A percentile compares a stretch with the other conserved stretches of the same genome.
These are phyloP conservation scores for Apteryx owenii DNA, from an alignment of 2,113 vertebrate genomes.

Conservation along the genomic window DNA sequence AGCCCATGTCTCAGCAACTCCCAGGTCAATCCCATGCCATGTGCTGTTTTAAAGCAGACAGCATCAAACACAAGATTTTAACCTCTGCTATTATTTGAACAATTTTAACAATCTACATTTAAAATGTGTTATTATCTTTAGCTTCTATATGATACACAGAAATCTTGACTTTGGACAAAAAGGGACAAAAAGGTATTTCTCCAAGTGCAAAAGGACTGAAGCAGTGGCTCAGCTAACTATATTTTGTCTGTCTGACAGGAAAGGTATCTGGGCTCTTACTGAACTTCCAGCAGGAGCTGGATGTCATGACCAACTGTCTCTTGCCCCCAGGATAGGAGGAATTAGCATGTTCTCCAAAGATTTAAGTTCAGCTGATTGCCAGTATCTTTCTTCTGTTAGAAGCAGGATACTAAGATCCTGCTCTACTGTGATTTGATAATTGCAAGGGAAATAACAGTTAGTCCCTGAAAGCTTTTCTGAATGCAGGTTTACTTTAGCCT, in stretches of 20 bases:
- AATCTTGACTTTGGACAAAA: background rate
- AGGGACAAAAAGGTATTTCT: background rate
- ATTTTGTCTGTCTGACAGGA: background rate
- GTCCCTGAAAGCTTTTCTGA: background rate
- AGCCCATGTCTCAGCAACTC: background rate
- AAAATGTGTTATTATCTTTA: background rate
- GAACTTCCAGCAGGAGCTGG: background rate
- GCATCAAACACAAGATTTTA: background rate
- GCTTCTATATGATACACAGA: background rate
- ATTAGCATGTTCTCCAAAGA: background rate
- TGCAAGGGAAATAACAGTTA: background rate
- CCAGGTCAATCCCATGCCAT: background rate
- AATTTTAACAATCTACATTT: background rate
- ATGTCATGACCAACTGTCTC: background rate
- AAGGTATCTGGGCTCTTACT: background rate
- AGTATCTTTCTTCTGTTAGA: background rate
- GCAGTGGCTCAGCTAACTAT: background rate
- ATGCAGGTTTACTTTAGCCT: background rate
- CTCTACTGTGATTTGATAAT: background rate
- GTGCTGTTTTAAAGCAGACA: background rate
- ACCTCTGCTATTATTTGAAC: background rate
- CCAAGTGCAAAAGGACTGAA: background rate
- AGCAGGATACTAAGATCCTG: background rate
- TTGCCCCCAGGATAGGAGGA: background rate
- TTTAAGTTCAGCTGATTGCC: background rate